A percentile compares a stretch with the other conserved stretches of the same genome.
Conservation (phyloP, 2,888 invertebrate genomes). For the Drosophila paranaensis region DNA sequence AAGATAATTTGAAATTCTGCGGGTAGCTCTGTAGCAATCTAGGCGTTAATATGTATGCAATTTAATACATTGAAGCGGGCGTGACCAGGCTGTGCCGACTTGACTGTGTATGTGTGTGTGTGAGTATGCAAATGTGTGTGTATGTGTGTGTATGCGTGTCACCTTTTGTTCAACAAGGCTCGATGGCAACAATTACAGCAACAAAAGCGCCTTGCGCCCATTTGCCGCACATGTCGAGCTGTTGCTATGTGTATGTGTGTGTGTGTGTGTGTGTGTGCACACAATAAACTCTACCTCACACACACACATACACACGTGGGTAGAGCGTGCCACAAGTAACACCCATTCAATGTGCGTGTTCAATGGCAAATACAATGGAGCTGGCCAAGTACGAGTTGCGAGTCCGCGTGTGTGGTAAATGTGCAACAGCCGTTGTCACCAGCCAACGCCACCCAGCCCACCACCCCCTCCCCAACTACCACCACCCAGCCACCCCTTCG, state of each 20-base stretch:
- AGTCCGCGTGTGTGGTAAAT: slow-evolving; percentile 57
- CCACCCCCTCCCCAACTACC: not conserved
- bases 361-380: slow-evolving; percentile 67
- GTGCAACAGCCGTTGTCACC: slow-evolving; percentile 66
- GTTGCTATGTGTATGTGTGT: slow-evolving; percentile 22
- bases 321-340: slow-evolving; percentile 39
- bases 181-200: slow-evolving; percentile 73
- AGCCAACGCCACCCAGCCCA: slow-evolving; percentile 1
- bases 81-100: not conserved
- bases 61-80: slow-evolving; percentile 32
- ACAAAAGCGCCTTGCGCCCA: slow-evolving; percentile 61
- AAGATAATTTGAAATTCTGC: slow-evolving; percentile 11
- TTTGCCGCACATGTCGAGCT: slow-evolving; percentile 52
- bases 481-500: not conserved
- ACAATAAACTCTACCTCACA: not conserved
- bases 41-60: slow-evolving; percentile 14
- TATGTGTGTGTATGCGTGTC: slow-evolving; percentile 2
- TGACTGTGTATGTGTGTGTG: not conserved
- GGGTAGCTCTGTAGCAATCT: slow-evolving; percentile 1
- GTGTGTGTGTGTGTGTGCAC: slow-evolving; percentile 1
- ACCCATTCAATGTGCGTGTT: slow-evolving; percentile 65
- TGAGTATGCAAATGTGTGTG: not conserved
- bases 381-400: slow-evolving; percentile 36
- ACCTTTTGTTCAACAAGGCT: slow-evolving; percentile 58
- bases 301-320: slow-evolving; percentile 3